Base-by-base conservation (phyloP, 2,797 vertebrate genomes). In the Naso thynnoides region DNA sequence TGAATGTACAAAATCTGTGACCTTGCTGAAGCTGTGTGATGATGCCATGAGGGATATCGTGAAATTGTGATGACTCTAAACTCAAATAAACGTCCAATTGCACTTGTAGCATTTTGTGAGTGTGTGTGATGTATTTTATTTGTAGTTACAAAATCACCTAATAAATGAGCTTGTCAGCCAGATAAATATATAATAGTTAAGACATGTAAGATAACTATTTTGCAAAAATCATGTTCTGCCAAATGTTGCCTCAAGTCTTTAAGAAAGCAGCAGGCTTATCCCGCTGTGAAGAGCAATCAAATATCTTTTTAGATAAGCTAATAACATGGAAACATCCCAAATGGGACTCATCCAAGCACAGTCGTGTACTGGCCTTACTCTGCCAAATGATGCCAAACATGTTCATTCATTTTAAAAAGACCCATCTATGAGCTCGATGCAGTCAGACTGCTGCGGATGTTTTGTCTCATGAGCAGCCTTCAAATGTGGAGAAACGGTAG, bases 301-400 rank as follows among this genome's bases (percentile, higher is more conserved):
- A 44, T 7, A 56, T 70, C 9, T 79, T 53, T 82, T 16, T 27
- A 66, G 65, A 63, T 58, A 8, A 42, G 19, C 73, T 74, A 61
- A 64, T 71, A 68, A 79, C 14, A 57, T 68, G 67, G 55, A 29
- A 47, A 31, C 13, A 38, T 15, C 62, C 79, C 68, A 79, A 70
- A 70, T 49, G 49, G 36, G 60, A 60, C 8, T 7, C 7, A 59
- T 64, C 48, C 76, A 78, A 44, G 41, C 26, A 24, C 42, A 59
- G 24, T 62, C 57, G 57, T 19, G 47, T 47, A 61, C n/a, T 13
- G 26, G 21, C 50, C 62, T 54, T 5, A 39, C 47, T 45, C 33
- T 76, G 69, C 69, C 54, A 72, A 56, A 61, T 60, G 19, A 15
- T 15, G 44, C 36, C n/a, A 44, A 42, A 57, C 48, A 10, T 33